These are phyloP conservation scores for Enteromius fasciolatus DNA, from an alignment of 2,797 vertebrate genomes.

Conservation along the genomic window DNA sequence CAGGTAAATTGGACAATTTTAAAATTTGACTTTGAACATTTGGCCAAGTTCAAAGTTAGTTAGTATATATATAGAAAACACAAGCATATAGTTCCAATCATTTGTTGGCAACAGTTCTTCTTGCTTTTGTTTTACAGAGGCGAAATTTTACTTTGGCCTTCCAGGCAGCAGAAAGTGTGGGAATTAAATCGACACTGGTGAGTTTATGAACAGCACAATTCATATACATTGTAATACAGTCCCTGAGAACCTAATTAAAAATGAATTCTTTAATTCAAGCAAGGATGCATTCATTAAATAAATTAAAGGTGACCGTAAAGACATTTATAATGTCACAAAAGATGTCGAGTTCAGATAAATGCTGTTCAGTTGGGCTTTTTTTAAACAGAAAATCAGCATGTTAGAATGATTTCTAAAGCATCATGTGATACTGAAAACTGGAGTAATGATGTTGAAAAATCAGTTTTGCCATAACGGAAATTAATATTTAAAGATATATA, in stretches of 20 bases:
- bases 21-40: neutral
- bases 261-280: neutral
- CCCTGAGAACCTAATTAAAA: neutral
- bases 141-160: conserved; percentile 89
- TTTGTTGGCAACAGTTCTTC: neutral
- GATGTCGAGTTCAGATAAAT: neutral
- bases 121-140: conserved; percentile 71
- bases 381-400: too few species aligned
- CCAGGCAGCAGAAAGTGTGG: conserved; percentile 88
- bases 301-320: neutral
- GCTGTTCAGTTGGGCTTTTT: too few species aligned
- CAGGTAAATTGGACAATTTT: neutral
- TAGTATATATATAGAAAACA: neutral
- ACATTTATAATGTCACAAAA: neutral
- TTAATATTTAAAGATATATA: too few species aligned
- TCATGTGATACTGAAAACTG: too few species aligned
- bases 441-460: too few species aligned
- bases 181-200: conserved; percentile 89
- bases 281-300: neutral
- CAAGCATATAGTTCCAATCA: neutral
- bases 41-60: neutral
- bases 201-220: conserved; percentile 58
- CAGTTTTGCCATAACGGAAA: too few species aligned
- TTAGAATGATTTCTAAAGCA: too few species aligned
- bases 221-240: neutral